Percentiles rank a stretch among this genome's conserved stretches.
phyloP scores from a whole-genome alignment of 2,797 vertebrate genomes.

The Oreortyx pictus region DNA sequence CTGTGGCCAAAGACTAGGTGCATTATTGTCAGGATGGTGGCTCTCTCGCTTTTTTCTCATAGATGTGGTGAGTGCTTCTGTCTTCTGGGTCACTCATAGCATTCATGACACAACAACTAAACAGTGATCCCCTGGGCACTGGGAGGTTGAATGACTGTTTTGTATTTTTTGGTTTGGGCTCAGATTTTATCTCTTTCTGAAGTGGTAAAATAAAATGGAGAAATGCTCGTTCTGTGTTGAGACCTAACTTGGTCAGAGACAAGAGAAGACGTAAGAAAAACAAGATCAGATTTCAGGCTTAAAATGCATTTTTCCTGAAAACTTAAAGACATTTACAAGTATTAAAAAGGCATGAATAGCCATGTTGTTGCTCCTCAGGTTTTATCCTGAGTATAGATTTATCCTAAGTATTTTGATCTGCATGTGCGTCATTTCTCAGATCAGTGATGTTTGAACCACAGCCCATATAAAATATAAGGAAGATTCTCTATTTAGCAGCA shows the following conservation, averaged over 20 bases:
- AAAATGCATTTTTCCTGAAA: neutral
- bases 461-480: neutral
- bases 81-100: neutral
- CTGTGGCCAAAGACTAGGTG: neutral
- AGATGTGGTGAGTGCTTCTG: neutral
- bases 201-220: neutral
- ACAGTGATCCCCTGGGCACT: neutral
- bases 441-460: neutral
- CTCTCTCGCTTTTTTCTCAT: neutral
- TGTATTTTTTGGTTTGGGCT: neutral
- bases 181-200: neutral
- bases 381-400: neutral
- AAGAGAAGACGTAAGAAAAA: neutral
- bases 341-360: neutral
- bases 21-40: neutral
- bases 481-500: neutral
- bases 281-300: neutral
- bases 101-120: neutral
- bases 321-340: neutral
- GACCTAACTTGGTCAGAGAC: neutral
- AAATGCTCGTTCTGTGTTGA: neutral
- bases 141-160: neutral
- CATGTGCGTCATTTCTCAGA: accelerated
- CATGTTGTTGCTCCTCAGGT: accelerated
- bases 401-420: neutral